Conservation (phyloP, 2,113 vertebrate genomes). For the Etheostoma spectabile region DNA sequence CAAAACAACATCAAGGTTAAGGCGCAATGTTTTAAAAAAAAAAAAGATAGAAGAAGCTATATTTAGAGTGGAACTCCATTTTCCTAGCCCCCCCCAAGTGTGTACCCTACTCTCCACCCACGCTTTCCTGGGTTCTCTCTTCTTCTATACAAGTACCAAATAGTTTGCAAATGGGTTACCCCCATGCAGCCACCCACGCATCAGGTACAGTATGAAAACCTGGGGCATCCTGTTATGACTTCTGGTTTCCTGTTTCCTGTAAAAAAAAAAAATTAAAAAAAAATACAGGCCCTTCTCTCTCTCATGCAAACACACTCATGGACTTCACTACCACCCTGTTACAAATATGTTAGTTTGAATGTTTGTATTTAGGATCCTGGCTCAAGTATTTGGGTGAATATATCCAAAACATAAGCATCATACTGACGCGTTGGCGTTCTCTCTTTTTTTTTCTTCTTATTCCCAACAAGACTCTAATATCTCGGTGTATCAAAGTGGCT, state of each 20-base stretch:
- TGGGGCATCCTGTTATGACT: slow-evolving; percentile 85
- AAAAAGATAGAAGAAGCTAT: slow-evolving; percentile 53
- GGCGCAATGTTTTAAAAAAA: neutral
- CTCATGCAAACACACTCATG: slow-evolving; percentile 47
- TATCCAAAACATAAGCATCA: slow-evolving; percentile 12
- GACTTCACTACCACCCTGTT: slow-evolving; percentile 19
- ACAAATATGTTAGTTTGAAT: slow-evolving; percentile 30
- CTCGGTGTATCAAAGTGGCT: neutral
- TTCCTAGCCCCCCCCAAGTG: slow-evolving; percentile 69
- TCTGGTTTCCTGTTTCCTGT: slow-evolving; percentile 85
- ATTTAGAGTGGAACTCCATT: slow-evolving; percentile 79
- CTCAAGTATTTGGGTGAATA: slow-evolving; percentile 20
- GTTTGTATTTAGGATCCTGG: slow-evolving; percentile 16
- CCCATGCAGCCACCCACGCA: slow-evolving; percentile 80
- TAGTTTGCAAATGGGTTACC: slow-evolving; percentile 78
- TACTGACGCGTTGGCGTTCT: neutral
- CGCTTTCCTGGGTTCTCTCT: slow-evolving; percentile 69
- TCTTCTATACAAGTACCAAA: slow-evolving; percentile 44
- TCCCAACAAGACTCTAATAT: neutral
- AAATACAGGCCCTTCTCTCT: slow-evolving; percentile 55
- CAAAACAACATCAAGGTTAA: slow-evolving; percentile 44
- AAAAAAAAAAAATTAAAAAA: slow-evolving; percentile 15
- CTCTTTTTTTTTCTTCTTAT: neutral
- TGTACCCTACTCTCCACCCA: slow-evolving; percentile 72
- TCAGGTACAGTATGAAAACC: slow-evolving; percentile 83